Percentiles rank a stretch among this genome's conserved stretches.
Evolutionary conservation across 2,797 vertebrate species (phyloP).

Genomic region (Linurgus olivaceus): DNA sequence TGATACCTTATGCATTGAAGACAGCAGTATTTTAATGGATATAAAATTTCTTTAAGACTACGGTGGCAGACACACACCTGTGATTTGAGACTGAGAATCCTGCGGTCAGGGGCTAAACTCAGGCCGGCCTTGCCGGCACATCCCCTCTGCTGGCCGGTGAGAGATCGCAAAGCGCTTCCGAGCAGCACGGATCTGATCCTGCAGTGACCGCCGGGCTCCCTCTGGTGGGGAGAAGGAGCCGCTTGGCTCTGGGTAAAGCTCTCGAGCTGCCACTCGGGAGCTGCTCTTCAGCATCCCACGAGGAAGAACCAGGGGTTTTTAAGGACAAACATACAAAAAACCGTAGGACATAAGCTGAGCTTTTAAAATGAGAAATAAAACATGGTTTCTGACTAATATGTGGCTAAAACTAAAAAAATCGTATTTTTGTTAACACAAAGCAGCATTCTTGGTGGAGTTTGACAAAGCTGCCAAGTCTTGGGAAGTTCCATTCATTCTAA

Average conservation of each 20-base stretch:
- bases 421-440: neutral
- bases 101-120: neutral
- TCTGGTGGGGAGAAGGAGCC: neutral
- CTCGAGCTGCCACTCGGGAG: accelerated
- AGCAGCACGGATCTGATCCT: accelerated
- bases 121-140: neutral
- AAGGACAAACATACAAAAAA: neutral
- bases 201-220: neutral
- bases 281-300: neutral
- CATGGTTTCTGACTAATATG: neutral
- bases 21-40: neutral
- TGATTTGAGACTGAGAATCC: neutral
- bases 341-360: neutral
- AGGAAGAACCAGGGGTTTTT: neutral
- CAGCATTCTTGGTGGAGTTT: neutral
- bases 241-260: too few relatives aligned
- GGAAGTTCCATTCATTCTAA: neutral
- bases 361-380: neutral
- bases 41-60: neutral
- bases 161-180: neutral
- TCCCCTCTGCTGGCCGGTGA: neutral
- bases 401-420: neutral
- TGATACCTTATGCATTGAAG: neutral
- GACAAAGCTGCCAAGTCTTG: neutral
- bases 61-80: neutral